Evolutionary conservation across 2,113 vertebrate genomes (phyloP).

Genomic region (Pseudonaja textilis): DNA sequence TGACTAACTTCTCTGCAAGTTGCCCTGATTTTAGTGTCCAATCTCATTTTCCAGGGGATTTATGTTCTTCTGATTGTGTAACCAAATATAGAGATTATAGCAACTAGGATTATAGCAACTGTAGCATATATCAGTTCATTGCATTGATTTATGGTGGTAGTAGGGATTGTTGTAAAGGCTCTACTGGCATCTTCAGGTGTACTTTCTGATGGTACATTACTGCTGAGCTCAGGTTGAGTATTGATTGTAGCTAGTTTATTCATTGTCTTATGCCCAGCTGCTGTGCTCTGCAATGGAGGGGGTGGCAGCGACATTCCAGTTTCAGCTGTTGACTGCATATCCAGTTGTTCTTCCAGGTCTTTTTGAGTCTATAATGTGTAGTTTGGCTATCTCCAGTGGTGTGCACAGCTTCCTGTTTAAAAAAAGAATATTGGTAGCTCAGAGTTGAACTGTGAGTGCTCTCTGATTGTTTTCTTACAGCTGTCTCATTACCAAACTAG

Average conservation of each 20-base stretch:
- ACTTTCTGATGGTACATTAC: not conserved
- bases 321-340: not conserved
- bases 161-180: not conserved
- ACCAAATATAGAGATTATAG: not conserved
- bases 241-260: not conserved
- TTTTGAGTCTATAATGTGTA: not conserved
- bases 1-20: not conserved
- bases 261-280: not conserved
- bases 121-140: not conserved
- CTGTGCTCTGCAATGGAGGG: not conserved
- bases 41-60: not conserved
- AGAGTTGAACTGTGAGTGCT: too few species aligned
- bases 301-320: not conserved
- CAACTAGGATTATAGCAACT: not conserved
- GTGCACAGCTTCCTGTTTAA: not conserved
- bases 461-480: too few species aligned
- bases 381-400: not conserved
- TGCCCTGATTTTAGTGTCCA: not conserved
- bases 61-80: not conserved
- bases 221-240: not conserved
- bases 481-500: too few species aligned
- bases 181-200: not conserved
- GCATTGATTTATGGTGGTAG: not conserved
- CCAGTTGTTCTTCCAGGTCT: not conserved
- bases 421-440: too few species aligned